Evolutionary conservation across 2,888 invertebrate genomes (phyloP), one percentile per base, ranked within the genome.

Genomic region (Gisinianus flammeolus): DNA sequence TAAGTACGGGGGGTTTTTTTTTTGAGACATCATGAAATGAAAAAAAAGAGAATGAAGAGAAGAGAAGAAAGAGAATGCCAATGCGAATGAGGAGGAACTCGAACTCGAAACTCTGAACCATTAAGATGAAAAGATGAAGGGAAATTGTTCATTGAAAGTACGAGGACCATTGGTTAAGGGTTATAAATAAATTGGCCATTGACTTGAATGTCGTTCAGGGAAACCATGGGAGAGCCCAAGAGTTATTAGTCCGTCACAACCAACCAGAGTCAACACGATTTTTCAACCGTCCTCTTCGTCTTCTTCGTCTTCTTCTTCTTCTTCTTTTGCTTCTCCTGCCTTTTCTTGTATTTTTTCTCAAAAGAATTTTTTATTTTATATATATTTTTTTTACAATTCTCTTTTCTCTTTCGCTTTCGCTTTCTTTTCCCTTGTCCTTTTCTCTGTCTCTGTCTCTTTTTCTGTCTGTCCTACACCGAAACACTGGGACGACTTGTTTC

Each of bases 151-250:
- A 77, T 77, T 77, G 71, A 77, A 77, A 77, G 54, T 77, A 78
- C 68, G 78, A 78, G 73, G 78, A 73, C 78, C 78, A 78, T 78
- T 78, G 78, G 78, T 73, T 78, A 54, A 22, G 72, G 78, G 78
- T 78, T 78, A 78, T 78, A 78, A 78, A 78, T 78, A 78, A 78
- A 78, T 78, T 78, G 78, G 58, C 78, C 66, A 78, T 78, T 78
- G 78, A 73, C 78, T 78, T 78, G 78, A 77, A 78, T 73, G 72
- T 78, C 58, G 68, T 52, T n/a, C 19, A 35, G 31, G 58, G 33
- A 58, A 52, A 44, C 77, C 54, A 68, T 30, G 72, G 68, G 68
- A 68, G 68, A 73, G 35, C 78, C 58, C 68, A 73, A 68, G 78
- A 78, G 73, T 73, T 78, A 78, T 78, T 78, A 58, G 68, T 73